Evolutionary conservation across 2,797 vertebrate species (phyloP).

Genomic region (Diplodus puntazzo): DNA sequence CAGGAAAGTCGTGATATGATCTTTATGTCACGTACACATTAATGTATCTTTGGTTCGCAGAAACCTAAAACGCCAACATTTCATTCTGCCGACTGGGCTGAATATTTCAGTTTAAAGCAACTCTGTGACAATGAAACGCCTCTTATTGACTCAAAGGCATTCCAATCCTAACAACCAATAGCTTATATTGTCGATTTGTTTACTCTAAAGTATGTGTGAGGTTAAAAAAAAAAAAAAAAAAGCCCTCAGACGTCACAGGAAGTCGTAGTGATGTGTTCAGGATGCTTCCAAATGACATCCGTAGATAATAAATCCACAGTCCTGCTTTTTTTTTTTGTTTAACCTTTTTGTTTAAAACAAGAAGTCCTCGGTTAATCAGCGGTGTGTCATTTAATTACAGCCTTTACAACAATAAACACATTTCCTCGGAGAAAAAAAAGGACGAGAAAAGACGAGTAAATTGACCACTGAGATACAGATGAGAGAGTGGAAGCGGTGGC

Average conservation of each 20-base stretch:
- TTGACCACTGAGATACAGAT: background rate
- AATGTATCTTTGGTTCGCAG: too few species aligned
- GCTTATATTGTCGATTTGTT: conserved; percentile 1
- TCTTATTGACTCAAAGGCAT: background rate
- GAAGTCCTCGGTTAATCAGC: background rate
- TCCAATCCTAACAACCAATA: background rate
- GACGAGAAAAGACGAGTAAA: background rate
- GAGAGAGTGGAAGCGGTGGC: background rate
- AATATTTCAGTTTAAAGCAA: background rate
- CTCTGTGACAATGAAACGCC: background rate
- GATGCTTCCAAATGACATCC: background rate
- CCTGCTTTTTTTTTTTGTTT: background rate
- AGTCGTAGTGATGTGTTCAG: background rate
- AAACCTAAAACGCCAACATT: too few species aligned
- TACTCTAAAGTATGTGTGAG: background rate
- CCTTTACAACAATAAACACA: background rate
- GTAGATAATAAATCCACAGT: background rate
- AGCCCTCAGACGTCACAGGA: background rate
- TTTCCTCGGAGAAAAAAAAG: background rate
- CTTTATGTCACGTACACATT: too few species aligned
- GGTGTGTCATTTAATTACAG: background rate
- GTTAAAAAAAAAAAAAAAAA: background rate
- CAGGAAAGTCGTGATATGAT: too few species aligned
- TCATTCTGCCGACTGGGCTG: too few species aligned
- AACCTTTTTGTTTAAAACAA: background rate